These are phyloP conservation scores for Tethea ocularis DNA, from an alignment of 2,888 invertebrate genomes.

Conservation along the genomic window DNA sequence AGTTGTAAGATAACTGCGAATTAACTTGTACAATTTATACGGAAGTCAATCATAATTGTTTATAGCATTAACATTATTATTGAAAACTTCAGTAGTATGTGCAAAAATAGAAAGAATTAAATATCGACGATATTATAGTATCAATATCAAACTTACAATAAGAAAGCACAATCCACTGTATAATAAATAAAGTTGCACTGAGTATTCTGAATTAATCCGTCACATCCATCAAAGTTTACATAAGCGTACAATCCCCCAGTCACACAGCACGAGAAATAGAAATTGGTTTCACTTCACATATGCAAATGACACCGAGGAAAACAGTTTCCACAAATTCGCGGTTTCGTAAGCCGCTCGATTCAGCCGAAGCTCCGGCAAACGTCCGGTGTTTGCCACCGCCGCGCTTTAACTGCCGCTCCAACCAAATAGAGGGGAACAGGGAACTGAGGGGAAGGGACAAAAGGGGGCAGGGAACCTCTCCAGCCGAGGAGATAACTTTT, in stretches of 20 bases:
- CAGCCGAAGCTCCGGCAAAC: constrained; percentile 36
- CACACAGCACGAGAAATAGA: constrained; percentile 67
- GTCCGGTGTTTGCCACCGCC: constrained; percentile 58
- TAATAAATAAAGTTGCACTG: constrained; percentile 43
- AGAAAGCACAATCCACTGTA: constrained; percentile 57
- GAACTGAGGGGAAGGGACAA: constrained; percentile 56
- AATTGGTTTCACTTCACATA: constrained; percentile 75
- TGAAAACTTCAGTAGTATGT: not conserved
- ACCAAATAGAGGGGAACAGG: constrained; percentile 51
- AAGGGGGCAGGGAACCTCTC: constrained; percentile 64
- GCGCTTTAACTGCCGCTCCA: constrained; percentile 64
- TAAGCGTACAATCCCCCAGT: constrained; percentile 39
- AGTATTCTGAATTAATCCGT: constrained; percentile 45
- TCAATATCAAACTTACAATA: constrained; percentile 41
- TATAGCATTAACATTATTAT: not conserved
- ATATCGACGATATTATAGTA: constrained; percentile 24
- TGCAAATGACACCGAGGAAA: constrained; percentile 71
- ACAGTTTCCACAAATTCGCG: constrained; percentile 70
- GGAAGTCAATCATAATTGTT: too few relatives aligned
- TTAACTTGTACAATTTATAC: not conserved
- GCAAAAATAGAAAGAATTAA: not conserved
- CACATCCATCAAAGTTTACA: constrained; percentile 47
- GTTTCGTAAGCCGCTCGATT: constrained; percentile 35
- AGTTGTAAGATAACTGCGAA: not conserved
- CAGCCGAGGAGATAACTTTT: constrained; percentile 79